phyloP scores from a whole-genome alignment of 2,797 vertebrate genomes.

The Siniperca undulata region DNA sequence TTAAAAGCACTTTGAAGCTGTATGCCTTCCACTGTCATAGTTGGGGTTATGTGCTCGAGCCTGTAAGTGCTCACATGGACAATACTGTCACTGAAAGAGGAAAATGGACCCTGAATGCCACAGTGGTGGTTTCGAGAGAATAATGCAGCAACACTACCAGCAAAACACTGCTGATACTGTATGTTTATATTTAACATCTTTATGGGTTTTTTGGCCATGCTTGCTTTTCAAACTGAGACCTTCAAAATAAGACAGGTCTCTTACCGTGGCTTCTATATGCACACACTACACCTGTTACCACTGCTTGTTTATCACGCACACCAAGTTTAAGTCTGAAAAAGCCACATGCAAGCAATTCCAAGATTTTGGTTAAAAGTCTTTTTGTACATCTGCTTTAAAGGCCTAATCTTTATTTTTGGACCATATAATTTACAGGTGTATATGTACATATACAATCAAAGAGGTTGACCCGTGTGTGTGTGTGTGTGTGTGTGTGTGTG shows the following conservation, averaged over 20 bases:
- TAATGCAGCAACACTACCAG: constrained; percentile 25
- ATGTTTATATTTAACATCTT: constrained; percentile 52
- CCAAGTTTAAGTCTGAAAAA: background rate
- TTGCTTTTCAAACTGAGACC: constrained; percentile 45
- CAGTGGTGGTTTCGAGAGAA: constrained; percentile 31
- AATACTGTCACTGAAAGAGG: constrained; percentile 33
- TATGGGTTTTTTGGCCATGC: constrained; percentile 36
- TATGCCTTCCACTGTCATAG: constrained; percentile 17
- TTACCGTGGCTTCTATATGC: background rate
- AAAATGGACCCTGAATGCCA: constrained; percentile 47
- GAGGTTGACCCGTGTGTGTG: no score
- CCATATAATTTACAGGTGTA: background rate
- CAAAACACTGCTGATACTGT: constrained; percentile 20
- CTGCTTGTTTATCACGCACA: background rate
- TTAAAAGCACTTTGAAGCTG: constrained; percentile 28
- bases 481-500: no score
- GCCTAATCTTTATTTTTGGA: background rate
- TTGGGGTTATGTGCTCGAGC: constrained; percentile 32
- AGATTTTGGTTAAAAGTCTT: background rate
- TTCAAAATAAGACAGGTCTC: constrained; percentile 18
- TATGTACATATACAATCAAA: background rate
- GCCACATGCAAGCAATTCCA: background rate
- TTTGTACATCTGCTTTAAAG: background rate
- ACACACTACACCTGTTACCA: background rate
- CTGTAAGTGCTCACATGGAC: constrained; percentile 39